Evolutionary conservation across 2,888 invertebrate species (phyloP).

Genomic region (Esperia sulphurella): DNA sequence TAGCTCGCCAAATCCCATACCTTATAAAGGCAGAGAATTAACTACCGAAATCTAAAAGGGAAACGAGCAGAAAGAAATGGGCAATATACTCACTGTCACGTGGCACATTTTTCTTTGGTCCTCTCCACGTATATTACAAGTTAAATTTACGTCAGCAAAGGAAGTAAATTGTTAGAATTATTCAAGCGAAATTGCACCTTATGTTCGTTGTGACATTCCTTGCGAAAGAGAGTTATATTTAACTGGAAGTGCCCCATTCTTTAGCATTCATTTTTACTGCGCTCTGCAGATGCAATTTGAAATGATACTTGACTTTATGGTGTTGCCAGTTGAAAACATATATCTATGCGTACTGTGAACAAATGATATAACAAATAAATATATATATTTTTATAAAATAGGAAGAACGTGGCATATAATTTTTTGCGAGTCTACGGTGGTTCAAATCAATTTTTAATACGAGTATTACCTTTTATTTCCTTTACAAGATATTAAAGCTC

Average conservation of each 20-base stretch:
- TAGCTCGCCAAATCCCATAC: neutral
- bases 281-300: neutral
- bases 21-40: constrained; percentile 6
- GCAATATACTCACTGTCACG: constrained; percentile 14
- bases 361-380: no score
- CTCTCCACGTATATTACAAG: constrained; percentile 21
- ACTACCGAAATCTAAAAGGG: constrained; percentile 4
- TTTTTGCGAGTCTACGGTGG: no score
- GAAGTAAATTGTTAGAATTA: constrained; percentile 28
- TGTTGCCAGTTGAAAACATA: no score
- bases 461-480: no score
- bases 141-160: constrained; percentile 19
- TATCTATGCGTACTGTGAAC: no score
- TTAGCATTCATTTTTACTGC: neutral
- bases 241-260: constrained; percentile 2
- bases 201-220: constrained; percentile 13
- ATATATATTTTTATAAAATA: no score
- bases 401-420: no score
- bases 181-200: constrained; percentile 31
- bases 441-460: no score
- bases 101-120: constrained; percentile 24
- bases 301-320: neutral
- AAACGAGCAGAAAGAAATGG: constrained; percentile 3
- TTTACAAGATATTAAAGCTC: no score
- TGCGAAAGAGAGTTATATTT: constrained; percentile 1